These are phyloP conservation scores for Orchesella flavescens DNA, from an alignment of 2,888 invertebrate genomes.

Conservation along the genomic window DNA sequence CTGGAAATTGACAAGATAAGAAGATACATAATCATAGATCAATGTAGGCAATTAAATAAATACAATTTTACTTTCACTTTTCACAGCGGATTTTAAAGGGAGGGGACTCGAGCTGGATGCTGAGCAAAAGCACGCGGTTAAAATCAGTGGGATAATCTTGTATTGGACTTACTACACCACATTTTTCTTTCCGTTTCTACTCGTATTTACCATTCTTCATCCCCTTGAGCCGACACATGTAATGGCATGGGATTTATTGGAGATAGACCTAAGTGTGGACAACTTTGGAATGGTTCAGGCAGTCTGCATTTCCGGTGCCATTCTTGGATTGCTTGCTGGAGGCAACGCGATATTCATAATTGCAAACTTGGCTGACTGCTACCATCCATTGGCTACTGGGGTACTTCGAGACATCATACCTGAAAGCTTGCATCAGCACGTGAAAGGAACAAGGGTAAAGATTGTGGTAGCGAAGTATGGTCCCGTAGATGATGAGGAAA, in stretches of 20 bases:
- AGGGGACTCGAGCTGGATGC: background rate
- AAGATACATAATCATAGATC: background rate
- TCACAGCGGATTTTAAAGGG: background rate
- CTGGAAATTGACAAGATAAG: background rate
- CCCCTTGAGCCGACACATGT: slow-evolving; percentile 24
- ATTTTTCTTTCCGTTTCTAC: background rate
- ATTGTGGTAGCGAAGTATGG: background rate
- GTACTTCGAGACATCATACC: slow-evolving; percentile 9
- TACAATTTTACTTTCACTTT: no score
- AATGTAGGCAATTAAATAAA: no score
- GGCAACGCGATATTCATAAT: background rate
- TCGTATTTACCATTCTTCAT: slow-evolving; percentile 2
- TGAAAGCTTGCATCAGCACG: no score
- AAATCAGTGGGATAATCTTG: background rate
- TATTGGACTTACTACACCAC: background rate
- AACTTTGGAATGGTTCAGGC: background rate
- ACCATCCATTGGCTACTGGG: background rate
- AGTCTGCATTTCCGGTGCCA: background rate
- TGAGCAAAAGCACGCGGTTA: background rate
- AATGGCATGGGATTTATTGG: slow-evolving; percentile 1
- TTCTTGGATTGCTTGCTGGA: background rate
- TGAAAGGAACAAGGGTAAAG: background rate
- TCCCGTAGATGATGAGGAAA: background rate
- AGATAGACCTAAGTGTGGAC: background rate
- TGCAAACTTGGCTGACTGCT: background rate